A percentile compares a stretch with the other conserved stretches of the same genome.
Evolutionary conservation across 2,113 vertebrate genomes (phyloP).

Genomic region (Genyomyrus donnyi): DNA sequence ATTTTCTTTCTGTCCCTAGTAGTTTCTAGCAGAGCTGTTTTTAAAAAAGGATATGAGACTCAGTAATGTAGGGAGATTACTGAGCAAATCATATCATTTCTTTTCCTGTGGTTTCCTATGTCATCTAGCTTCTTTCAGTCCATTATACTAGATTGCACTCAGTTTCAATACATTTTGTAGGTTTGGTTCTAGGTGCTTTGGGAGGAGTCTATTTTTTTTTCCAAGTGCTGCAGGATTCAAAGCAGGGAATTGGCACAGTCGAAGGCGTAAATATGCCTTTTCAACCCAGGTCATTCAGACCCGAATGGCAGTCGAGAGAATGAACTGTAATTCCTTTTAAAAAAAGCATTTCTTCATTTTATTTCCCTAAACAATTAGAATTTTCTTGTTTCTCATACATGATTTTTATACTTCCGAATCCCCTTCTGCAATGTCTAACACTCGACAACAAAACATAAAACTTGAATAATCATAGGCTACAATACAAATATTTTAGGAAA

Average conservation of each 20-base stretch:
- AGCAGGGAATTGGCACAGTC: not conserved
- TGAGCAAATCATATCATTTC: not conserved
- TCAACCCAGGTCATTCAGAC: not conserved
- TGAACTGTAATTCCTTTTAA: not conserved
- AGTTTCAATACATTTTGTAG: not conserved
- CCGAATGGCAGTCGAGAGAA: not conserved
- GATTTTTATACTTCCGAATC: not conserved
- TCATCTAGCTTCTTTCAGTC: not conserved
- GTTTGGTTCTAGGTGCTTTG: not conserved
- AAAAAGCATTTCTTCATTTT: not conserved
- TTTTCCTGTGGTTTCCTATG: not conserved
- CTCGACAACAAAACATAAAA: not conserved
- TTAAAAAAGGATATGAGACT: not conserved
- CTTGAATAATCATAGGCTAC: not conserved
- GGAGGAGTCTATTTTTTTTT: not conserved
- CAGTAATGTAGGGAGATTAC: not conserved
- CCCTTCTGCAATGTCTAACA: not conserved
- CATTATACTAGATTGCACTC: not conserved
- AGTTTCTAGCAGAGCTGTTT: not conserved
- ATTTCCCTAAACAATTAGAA: not conserved
- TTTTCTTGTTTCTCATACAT: not conserved
- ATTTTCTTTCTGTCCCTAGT: not conserved
- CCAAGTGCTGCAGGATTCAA: not conserved
- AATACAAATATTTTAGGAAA: not conserved
- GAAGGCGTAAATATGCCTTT: not conserved